A percentile compares a stretch with the other conserved stretches of the same genome.
Conservation (phyloP, 2,888 invertebrate genomes). For the Thereva nobilitata region DNA sequence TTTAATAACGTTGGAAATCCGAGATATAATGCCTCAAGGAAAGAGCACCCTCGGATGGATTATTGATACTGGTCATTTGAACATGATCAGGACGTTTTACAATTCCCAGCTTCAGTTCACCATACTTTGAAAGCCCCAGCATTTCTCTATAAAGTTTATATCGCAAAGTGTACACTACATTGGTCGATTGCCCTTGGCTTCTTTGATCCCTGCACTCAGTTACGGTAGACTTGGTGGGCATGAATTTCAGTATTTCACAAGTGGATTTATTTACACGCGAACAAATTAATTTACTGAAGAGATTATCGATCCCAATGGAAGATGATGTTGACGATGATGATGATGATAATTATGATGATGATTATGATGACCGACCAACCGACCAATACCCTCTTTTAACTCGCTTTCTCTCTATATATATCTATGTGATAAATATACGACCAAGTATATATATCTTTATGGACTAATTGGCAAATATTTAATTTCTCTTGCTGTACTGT, state of each 20-base stretch:
- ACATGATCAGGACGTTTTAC: constrained; percentile 30
- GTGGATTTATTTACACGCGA: constrained; percentile 28
- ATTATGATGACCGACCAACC: constrained; percentile 9
- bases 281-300: constrained; percentile 26
- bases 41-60: constrained; percentile 19
- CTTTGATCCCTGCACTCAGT: constrained; percentile 18
- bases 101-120: constrained; percentile 6
- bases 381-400: not conserved
- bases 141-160: too few species aligned
- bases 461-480: constrained; percentile 20
- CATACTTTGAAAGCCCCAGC: not conserved
- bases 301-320: constrained; percentile 20
- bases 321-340: too few species aligned
- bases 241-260: not conserved
- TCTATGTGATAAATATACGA: too few species aligned
- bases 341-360: too few species aligned
- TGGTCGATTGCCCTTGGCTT: constrained; percentile 20
- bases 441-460: not conserved
- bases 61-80: constrained; percentile 36
- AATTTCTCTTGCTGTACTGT: not conserved
- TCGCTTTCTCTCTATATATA: too few species aligned
- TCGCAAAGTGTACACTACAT: not conserved
- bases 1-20: constrained; percentile 40
- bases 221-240: constrained; percentile 1
- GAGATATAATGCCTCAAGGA: constrained; percentile 33